phyloP scores from a whole-genome alignment of 2,888 invertebrate genomes.

The Pandemis corylana region DNA sequence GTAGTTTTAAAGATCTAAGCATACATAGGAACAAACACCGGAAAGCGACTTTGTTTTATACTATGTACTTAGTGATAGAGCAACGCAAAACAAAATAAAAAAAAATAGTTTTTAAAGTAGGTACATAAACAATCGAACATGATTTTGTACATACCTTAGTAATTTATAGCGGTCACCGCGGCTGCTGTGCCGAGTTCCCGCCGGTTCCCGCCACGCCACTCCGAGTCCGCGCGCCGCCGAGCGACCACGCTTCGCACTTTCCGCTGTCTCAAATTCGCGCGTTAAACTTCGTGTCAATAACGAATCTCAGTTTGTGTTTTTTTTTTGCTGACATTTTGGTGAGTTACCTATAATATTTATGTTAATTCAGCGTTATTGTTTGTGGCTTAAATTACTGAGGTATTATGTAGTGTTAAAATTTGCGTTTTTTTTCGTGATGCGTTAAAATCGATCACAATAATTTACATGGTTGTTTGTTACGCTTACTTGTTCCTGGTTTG shows the following conservation, averaged over 20 bases:
- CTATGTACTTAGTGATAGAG: too few relatives aligned
- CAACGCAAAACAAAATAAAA: too few relatives aligned
- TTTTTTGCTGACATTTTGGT: constrained; percentile 6
- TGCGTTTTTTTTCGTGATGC: background rate
- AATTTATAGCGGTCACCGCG: constrained; percentile 9
- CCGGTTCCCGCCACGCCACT: constrained; percentile 51
- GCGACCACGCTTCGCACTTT: constrained; percentile 57
- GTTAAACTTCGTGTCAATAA: constrained; percentile 39
- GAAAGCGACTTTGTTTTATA: too few relatives aligned
- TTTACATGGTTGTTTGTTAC: background rate
- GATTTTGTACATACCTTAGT: background rate
- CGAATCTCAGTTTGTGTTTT: constrained; percentile 1
- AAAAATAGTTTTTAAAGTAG: background rate
- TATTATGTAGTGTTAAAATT: background rate
- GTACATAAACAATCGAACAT: background rate
- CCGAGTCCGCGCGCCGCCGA: constrained; percentile 52
- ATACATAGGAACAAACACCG: too few relatives aligned
- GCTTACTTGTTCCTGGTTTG: background rate
- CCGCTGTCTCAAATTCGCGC: constrained; percentile 58
- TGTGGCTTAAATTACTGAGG: background rate
- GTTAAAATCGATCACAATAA: background rate
- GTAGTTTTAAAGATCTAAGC: too few relatives aligned
- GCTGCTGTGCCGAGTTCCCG: constrained; percentile 26
- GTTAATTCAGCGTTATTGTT: background rate
- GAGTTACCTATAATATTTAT: background rate